Conservation (phyloP, 2,113 vertebrate species). For the Nestor notabilis region DNA sequence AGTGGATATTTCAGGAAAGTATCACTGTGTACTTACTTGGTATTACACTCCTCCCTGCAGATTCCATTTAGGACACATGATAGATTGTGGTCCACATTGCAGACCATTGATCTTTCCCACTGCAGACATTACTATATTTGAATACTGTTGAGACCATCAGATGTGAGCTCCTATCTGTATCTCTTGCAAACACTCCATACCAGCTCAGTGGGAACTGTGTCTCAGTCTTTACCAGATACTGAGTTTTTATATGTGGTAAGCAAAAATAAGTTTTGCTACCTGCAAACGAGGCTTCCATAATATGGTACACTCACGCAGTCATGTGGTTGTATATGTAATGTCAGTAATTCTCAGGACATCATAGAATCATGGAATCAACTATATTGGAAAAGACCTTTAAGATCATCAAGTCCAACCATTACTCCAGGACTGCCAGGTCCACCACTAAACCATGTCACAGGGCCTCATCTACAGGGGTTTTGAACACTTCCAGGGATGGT, state of each 20-base stretch:
- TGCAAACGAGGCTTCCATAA: background rate
- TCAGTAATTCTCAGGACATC: background rate
- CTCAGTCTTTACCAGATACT: background rate
- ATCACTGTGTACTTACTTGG: background rate
- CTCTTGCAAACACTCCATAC: background rate
- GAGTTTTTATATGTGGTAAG: background rate
- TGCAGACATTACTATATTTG: background rate
- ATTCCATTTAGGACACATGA: background rate
- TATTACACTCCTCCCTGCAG: background rate
- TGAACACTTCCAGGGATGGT: background rate
- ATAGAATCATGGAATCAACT: background rate
- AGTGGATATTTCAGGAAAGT: background rate
- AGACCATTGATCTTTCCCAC: background rate
- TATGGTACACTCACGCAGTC: background rate
- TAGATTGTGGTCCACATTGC: background rate
- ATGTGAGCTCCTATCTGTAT: background rate
- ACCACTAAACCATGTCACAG: background rate
- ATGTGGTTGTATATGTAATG: background rate
- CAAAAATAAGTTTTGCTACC: background rate
- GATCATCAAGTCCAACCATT: background rate
- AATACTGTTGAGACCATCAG: background rate
- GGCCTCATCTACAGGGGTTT: background rate
- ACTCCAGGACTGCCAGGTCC: background rate
- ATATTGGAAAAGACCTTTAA: background rate
- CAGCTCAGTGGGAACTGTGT: background rate